Evolutionary conservation across 1,140 invertebrate genomes (phyloP).

Genomic region (Drosophila sucinea): DNA sequence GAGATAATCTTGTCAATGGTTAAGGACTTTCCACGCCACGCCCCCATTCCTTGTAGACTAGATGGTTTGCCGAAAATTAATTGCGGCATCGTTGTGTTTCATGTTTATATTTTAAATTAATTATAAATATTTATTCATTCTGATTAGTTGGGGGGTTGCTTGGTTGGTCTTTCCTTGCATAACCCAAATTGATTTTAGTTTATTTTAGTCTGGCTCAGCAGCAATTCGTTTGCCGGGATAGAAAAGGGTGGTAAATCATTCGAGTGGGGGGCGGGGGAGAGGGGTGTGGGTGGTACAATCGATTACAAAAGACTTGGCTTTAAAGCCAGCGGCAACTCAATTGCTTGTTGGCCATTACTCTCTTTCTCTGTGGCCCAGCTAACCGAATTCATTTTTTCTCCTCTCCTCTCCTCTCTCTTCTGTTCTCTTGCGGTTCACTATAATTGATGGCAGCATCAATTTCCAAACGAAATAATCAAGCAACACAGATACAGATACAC

Average conservation of each 20-base stretch:
- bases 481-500: constrained; percentile 32
- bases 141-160: constrained; percentile 62
- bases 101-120: constrained; percentile 82
- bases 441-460: constrained; percentile 79
- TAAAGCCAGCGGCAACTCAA: constrained; percentile 58
- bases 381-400: constrained; percentile 58
- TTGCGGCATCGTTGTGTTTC: constrained; percentile 55
- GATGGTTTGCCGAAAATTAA: constrained; percentile 64
- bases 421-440: constrained; percentile 41
- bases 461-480: constrained; percentile 78
- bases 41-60: too few species aligned
- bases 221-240: constrained; percentile 11
- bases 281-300: constrained; percentile 30
- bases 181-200: constrained; percentile 79
- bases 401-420: constrained; percentile 24
- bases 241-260: background rate
- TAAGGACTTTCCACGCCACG: too few species aligned
- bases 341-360: constrained; percentile 56
- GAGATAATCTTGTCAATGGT: background rate
- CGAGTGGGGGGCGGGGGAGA: background rate
- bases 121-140: constrained; percentile 82
- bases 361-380: constrained; percentile 30
- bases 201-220: constrained; percentile 67
- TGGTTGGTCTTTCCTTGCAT: constrained; percentile 35
- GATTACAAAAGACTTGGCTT: constrained; percentile 70